Base-by-base conservation (phyloP, 2,888 invertebrate species). In the Pinctada fucata region DNA sequence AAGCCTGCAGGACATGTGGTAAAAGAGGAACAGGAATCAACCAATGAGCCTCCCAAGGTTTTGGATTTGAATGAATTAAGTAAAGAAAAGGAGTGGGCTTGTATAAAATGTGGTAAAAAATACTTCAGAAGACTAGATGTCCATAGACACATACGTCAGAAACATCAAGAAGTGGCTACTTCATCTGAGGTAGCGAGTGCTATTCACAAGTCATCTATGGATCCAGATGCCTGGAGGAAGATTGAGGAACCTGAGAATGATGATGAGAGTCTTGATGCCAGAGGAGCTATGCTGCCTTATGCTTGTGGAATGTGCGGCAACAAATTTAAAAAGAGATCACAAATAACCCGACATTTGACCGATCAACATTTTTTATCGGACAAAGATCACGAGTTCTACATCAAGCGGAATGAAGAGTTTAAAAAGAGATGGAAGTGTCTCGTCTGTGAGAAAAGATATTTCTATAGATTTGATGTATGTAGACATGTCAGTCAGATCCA, bases 301-400 rank as follows among this genome's bases (percentile, higher is more conserved):
- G 31, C 31, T 31, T 72, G 72, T 58, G 13, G 50, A 45, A 52
- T 52, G 45, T 72, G 72, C 58, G 31, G n/a, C 45, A 6, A 72
- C 52, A 51, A 52, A 47, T 72, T 72, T 58, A n/a, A 72, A 52
- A 58, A 8, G 8, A 51, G 52, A 6, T 13, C 72, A 10, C 52
- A 51, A 52, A 16, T 72, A 52, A 16, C 50, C 6, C 51, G 72
- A 3, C 72, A 72, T 72, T 13, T 72, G 51, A 72, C 72, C 13
- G 72, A 72, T 72, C 13, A 31, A 52, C 72, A 72, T 58, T 72
- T 52, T 5, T 47, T 72, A 13, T 31, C 72, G 47, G 58, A 72
- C 58, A 50, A 72, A 58, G 72, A 72, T 72, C 72, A 72, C 52
- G 72, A 72, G 58, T 72, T 72, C 52, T 72, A 52, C 58, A 72